phyloP scores from a whole-genome alignment of 2,888 invertebrate genomes.

The Amphipyra berbera region DNA sequence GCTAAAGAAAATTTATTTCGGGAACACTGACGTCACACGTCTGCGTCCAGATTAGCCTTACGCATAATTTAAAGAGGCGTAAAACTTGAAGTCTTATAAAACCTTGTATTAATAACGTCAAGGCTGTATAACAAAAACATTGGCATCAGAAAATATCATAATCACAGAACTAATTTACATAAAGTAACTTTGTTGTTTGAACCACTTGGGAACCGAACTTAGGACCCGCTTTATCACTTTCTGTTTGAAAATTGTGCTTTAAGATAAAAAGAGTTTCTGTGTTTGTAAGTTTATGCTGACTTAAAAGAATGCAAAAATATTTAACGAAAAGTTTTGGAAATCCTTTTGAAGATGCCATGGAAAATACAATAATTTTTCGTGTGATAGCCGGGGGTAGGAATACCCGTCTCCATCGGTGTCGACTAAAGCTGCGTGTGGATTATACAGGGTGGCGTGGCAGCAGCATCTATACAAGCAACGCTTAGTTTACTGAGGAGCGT shows the following conservation, averaged over 20 bases:
- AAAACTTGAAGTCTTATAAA: slow-evolving; percentile 28
- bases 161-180: slow-evolving; percentile 68
- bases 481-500: no score
- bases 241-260: slow-evolving; percentile 38
- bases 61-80: slow-evolving; percentile 1
- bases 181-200: slow-evolving; percentile 55
- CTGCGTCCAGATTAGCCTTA: not conserved
- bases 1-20: not conserved
- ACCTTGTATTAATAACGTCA: slow-evolving; percentile 40
- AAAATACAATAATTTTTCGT: slow-evolving; percentile 10
- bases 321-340: no score
- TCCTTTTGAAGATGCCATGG: slow-evolving; percentile 7
- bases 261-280: slow-evolving; percentile 32
- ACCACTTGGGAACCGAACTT: slow-evolving; percentile 54
- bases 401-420: slow-evolving; percentile 15
- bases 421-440: slow-evolving; percentile 5
- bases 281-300: no score
- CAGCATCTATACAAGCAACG: not conserved
- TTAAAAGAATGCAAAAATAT: no score
- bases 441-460: slow-evolving; percentile 1
- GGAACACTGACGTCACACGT: slow-evolving; percentile 21
- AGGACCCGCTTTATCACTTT: slow-evolving; percentile 62
- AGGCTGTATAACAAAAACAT: slow-evolving; percentile 60
- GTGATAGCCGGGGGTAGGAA: slow-evolving; percentile 4
- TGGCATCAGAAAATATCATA: slow-evolving; percentile 64